These are phyloP conservation scores for Drosophila parthenogenetica DNA, from an alignment of 2,888 invertebrate species.

Conservation along the genomic window DNA sequence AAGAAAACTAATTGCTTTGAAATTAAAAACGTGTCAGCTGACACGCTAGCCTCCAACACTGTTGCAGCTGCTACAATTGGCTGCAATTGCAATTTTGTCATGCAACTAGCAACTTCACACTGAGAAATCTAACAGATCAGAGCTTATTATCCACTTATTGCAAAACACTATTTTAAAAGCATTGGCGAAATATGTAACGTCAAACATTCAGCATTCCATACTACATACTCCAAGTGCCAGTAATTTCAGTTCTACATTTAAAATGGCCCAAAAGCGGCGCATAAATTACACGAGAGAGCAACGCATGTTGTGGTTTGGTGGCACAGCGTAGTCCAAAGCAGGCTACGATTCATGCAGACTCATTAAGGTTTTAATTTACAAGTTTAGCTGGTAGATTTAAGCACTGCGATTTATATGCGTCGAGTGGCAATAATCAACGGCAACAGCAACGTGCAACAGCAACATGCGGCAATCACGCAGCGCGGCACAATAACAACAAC, in stretches of 20 bases:
- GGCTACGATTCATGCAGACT: slow-evolving; percentile 47
- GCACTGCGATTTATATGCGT: slow-evolving; percentile 74
- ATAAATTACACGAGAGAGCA: slow-evolving; percentile 53
- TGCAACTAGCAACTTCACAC: slow-evolving; percentile 13
- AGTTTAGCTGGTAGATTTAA: slow-evolving; percentile 67
- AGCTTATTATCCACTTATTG: slow-evolving; percentile 17
- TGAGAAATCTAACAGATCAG: neutral
- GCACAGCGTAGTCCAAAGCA: slow-evolving; percentile 52
- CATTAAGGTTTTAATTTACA: slow-evolving; percentile 78
- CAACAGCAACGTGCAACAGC: slow-evolving; percentile 49
- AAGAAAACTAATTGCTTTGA: slow-evolving; percentile 60
- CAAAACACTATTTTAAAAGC: slow-evolving; percentile 1
- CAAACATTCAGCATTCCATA: neutral
- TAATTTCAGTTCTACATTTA: slow-evolving; percentile 20
- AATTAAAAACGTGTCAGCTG: slow-evolving; percentile 66
- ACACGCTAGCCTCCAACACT: slow-evolving; percentile 48
- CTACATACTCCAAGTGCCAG: slow-evolving; percentile 1
- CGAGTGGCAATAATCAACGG: slow-evolving; percentile 67
- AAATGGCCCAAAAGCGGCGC: slow-evolving; percentile 29
- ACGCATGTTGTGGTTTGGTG: slow-evolving; percentile 10
- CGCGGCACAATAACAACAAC: slow-evolving; percentile 23
- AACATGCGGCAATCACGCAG: slow-evolving; percentile 20
- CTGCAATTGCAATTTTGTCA: slow-evolving; percentile 21
- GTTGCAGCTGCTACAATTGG: slow-evolving; percentile 22
- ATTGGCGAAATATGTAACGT: neutral